A percentile compares a stretch with the other conserved stretches of the same genome.
phyloP scores from a whole-genome alignment of 2,797 vertebrate genomes.

The Cetoscarus ocellatus region DNA sequence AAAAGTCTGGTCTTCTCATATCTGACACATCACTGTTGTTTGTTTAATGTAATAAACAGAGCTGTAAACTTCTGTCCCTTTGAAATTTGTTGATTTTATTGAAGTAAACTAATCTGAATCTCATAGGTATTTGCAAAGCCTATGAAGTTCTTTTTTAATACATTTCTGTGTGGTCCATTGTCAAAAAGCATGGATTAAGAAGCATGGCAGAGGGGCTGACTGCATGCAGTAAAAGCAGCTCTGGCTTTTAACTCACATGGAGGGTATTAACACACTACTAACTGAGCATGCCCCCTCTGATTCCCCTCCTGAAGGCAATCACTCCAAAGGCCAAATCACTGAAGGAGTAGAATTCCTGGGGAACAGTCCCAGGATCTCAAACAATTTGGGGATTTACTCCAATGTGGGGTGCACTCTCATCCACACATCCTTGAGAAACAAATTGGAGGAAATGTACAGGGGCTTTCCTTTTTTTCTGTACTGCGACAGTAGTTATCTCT shows the following conservation, averaged over 20 bases:
- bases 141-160: background rate
- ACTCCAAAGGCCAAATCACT: slow-evolving; percentile 4
- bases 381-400: background rate
- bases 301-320: background rate
- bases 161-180: background rate
- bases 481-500: background rate
- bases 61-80: background rate
- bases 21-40: too few species aligned
- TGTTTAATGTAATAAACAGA: too few species aligned
- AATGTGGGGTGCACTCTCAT: background rate
- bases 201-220: slow-evolving; percentile 1
- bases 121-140: background rate
- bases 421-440: slow-evolving; percentile 14
- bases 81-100: background rate
- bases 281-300: background rate
- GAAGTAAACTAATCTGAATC: background rate
- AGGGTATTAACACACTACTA: slow-evolving; percentile 30
- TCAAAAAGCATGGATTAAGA: background rate
- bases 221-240: background rate
- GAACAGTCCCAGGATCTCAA: background rate
- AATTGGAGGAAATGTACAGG: slow-evolving; percentile 12
- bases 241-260: slow-evolving; percentile 22
- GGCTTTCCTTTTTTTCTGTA: slow-evolving; percentile 56
- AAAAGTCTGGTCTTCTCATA: background rate
- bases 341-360: background rate